Conservation (phyloP, 2,797 vertebrate species). For the Hemibagrus guttatus region DNA sequence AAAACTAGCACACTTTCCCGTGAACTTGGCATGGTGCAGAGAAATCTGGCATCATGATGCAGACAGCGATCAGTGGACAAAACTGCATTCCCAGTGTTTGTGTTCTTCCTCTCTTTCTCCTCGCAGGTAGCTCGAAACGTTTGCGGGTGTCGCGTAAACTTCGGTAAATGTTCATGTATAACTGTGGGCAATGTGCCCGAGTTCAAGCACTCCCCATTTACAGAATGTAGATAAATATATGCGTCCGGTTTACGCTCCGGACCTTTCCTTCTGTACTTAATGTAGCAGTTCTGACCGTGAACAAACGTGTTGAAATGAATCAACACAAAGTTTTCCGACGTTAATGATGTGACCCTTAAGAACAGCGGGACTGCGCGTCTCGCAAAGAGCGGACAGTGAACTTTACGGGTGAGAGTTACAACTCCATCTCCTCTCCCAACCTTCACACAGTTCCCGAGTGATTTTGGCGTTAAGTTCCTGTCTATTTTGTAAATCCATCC, state of each 20-base stretch:
- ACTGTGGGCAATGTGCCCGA: slow-evolving; percentile 44
- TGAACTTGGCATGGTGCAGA: slow-evolving; percentile 52
- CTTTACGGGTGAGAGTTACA: slow-evolving; percentile 55
- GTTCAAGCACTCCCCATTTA: slow-evolving; percentile 46
- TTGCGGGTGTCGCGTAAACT: slow-evolving; percentile 37
- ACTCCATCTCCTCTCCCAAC: slow-evolving; percentile 59
- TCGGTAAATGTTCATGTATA: slow-evolving; percentile 55
- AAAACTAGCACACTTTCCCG: slow-evolving; percentile 32
- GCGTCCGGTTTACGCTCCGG: slow-evolving; percentile 39
- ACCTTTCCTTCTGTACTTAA: slow-evolving; percentile 59
- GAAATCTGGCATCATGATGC: slow-evolving; percentile 38
- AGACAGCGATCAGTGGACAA: slow-evolving; percentile 40
- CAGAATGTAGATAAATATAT: slow-evolving; percentile 50
- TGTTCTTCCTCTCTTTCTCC: slow-evolving; percentile 5
- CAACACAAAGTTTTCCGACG: slow-evolving; percentile 47
- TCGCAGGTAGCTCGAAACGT: slow-evolving; percentile 48
- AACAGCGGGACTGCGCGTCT: slow-evolving; percentile 59
- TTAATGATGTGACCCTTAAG: slow-evolving; percentile 54
- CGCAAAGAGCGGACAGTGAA: slow-evolving; percentile 58
- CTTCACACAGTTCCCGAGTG: slow-evolving; percentile 45
- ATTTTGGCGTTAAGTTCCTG: slow-evolving; percentile 51
- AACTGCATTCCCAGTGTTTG: slow-evolving; percentile 17
- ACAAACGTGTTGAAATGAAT: slow-evolving; percentile 61
- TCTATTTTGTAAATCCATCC: slow-evolving; percentile 68
- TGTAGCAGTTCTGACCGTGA: slow-evolving; percentile 64